Conservation (phyloP, 2,113 vertebrate genomes). For the Zosterops pallidus region DNA sequence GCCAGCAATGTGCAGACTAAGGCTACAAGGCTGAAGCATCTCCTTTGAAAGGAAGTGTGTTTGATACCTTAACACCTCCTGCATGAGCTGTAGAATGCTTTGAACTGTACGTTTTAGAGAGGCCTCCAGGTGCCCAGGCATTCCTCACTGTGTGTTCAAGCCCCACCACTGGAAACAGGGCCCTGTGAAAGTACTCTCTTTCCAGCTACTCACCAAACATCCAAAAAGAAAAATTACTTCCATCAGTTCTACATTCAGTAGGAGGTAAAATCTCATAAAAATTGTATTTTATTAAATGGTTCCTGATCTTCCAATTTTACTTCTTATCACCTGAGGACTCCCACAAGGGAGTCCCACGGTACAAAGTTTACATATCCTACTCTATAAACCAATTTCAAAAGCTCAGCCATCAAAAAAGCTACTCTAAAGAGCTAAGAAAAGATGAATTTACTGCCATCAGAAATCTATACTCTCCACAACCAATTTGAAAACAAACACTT, state of each 20-base stretch:
- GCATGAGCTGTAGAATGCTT: constrained; percentile 9
- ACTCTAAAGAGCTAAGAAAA: not conserved
- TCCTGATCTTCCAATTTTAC: not conserved
- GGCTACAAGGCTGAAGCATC: not conserved
- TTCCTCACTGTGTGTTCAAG: not conserved
- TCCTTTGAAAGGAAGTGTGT: not conserved
- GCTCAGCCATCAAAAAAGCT: not conserved
- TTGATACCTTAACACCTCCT: constrained; percentile 34
- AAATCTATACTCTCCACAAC: not conserved
- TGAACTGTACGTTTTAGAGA: constrained; percentile 19
- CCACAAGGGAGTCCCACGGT: not conserved
- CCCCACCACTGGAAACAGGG: rapidly evolving
- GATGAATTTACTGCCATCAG: not conserved
- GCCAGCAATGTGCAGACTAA: not conserved
- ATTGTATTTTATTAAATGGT: not conserved
- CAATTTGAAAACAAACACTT: not conserved
- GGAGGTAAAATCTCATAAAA: not conserved
- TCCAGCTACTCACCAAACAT: not conserved
- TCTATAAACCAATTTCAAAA: not conserved
- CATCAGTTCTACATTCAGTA: not conserved
- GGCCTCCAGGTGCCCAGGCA: not conserved
- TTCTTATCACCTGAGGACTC: not conserved
- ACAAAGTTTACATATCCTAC: not conserved
- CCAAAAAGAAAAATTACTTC: not conserved
- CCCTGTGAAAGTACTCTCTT: not conserved